Conservation (phyloP, 2,888 invertebrate species). For the Eustalomyia histrio region DNA sequence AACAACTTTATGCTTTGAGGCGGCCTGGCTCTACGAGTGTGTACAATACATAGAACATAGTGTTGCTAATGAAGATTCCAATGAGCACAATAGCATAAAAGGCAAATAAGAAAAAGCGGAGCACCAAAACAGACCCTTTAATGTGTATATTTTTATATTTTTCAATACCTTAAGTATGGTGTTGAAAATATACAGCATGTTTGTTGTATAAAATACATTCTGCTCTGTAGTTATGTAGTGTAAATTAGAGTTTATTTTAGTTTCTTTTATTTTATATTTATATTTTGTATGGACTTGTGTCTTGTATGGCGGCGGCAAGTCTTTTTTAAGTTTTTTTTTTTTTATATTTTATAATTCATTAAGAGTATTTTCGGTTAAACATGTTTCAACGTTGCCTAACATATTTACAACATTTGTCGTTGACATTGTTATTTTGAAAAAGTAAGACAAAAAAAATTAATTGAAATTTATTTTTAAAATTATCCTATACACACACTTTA, state of each 20-base stretch:
- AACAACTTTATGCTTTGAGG: slow-evolving; percentile 14
- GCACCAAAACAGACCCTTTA: background rate
- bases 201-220: slow-evolving; percentile 21
- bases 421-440: slow-evolving; percentile 47
- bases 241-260: slow-evolving; percentile 55
- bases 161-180: background rate
- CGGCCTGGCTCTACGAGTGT: slow-evolving; percentile 8
- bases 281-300: background rate
- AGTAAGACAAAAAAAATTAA: slow-evolving; percentile 10
- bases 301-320: slow-evolving; percentile 41
- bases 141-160: background rate
- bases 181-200: background rate
- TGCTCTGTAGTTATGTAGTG: slow-evolving; percentile 26
- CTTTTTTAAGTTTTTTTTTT: slow-evolving; percentile 36
- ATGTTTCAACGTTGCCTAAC: slow-evolving; percentile 48
- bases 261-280: slow-evolving; percentile 5
- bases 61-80: slow-evolving; percentile 64
- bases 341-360: slow-evolving; percentile 25
- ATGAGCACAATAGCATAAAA: slow-evolving; percentile 41
- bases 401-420: slow-evolving; percentile 44
- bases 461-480: slow-evolving; percentile 54
- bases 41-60: slow-evolving; percentile 46
- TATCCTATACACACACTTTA: background rate
- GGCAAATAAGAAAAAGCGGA: background rate
- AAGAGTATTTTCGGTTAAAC: slow-evolving; percentile 30